phyloP scores from a whole-genome alignment of 1,140 invertebrate species.

The Streblospio benedicti region DNA sequence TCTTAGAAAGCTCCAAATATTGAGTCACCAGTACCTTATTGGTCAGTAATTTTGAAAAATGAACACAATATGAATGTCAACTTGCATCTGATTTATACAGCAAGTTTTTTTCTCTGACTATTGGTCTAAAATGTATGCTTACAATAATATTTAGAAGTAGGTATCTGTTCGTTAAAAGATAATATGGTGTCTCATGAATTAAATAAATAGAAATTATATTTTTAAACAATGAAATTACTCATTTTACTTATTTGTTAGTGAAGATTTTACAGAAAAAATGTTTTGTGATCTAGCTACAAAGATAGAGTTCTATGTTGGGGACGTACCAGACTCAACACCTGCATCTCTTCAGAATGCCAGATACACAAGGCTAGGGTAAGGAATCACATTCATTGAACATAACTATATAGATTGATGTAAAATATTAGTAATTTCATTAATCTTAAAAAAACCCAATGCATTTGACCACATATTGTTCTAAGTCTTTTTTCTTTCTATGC shows the following conservation, averaged over 20 bases:
- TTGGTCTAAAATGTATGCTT: background rate
- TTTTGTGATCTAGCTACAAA: slow-evolving; percentile 39
- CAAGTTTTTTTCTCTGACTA: background rate
- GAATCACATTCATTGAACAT: background rate
- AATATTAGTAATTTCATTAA: background rate
- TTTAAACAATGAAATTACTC: background rate
- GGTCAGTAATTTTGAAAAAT: slow-evolving; percentile 55
- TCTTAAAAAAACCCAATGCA: background rate
- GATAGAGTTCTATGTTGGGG: slow-evolving; percentile 49
- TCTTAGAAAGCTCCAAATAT: slow-evolving; percentile 75
- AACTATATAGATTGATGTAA: background rate
- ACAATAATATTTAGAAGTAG: background rate
- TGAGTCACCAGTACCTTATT: slow-evolving; percentile 85
- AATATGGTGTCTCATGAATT: slow-evolving; percentile 1
- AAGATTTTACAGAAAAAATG: background rate
- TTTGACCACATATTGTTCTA: background rate
- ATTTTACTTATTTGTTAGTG: background rate
- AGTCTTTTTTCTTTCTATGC: background rate
- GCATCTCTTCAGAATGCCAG: slow-evolving; percentile 41
- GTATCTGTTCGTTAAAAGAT: background rate
- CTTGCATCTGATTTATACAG: background rate
- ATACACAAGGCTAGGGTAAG: slow-evolving; percentile 49
- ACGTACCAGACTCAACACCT: slow-evolving; percentile 39
- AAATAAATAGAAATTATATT: background rate
- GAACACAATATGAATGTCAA: background rate